Evolutionary conservation across 2,888 invertebrate species (phyloP).

Genomic region (Apamea sordens): DNA sequence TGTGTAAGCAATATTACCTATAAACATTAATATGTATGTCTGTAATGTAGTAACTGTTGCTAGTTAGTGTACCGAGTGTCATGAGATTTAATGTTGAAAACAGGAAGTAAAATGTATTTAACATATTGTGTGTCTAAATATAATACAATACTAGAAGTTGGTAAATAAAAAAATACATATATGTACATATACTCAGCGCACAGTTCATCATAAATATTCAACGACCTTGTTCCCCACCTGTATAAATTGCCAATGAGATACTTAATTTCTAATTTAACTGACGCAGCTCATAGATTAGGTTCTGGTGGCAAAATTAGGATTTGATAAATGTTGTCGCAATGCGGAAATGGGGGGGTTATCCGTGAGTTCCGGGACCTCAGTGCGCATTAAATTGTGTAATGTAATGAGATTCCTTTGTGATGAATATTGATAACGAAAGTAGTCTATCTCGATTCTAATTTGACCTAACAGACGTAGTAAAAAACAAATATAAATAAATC

Average conservation of each 20-base stretch:
- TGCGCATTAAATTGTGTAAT: neutral
- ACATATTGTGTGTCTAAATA: constrained; percentile 26
- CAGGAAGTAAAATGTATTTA: constrained; percentile 38
- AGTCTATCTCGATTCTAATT: neutral
- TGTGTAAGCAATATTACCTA: constrained; percentile 53
- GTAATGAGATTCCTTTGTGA: neutral
- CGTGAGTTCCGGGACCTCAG: neutral
- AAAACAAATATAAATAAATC: neutral
- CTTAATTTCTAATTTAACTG: constrained; percentile 15
- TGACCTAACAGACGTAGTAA: neutral
- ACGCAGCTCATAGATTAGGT: constrained; percentile 1
- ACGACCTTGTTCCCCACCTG: constrained; percentile 18
- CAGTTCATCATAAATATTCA: constrained; percentile 35
- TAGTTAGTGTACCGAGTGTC: constrained; percentile 54
- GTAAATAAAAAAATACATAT: constrained; percentile 22
- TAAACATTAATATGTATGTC: constrained; percentile 36
- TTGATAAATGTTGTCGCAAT: neutral
- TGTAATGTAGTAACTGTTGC: constrained; percentile 51
- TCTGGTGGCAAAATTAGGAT: constrained; percentile 8
- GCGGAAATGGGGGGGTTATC: neutral
- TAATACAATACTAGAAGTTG: constrained; percentile 19
- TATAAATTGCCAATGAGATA: constrained; percentile 24
- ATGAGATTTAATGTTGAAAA: constrained; percentile 48
- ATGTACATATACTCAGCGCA: constrained; percentile 29
- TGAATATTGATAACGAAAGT: neutral